Conservation (phyloP, 2,888 invertebrate species). For the Pollenia labialis region DNA sequence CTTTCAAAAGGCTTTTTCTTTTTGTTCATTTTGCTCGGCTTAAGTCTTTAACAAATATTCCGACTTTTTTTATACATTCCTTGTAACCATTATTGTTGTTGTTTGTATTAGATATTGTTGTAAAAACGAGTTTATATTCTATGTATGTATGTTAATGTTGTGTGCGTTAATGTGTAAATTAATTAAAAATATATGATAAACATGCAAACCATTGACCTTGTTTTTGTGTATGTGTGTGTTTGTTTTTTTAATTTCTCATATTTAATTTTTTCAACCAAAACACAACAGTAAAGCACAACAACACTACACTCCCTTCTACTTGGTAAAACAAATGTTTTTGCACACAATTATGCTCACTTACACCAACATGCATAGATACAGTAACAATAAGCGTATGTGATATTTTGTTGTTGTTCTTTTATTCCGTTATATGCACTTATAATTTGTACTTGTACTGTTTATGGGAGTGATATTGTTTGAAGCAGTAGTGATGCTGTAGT, state of each 20-base stretch:
- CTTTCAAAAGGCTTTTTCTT: no score
- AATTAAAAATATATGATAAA: slow-evolving; percentile 80
- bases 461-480: slow-evolving; percentile 11
- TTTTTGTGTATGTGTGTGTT: slow-evolving; percentile 71
- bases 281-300: background rate
- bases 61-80: background rate
- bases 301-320: slow-evolving; percentile 12
- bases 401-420: background rate
- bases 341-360: background rate
- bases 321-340: slow-evolving; percentile 14
- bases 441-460: slow-evolving; percentile 14
- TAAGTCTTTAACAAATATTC: background rate
- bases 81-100: slow-evolving; percentile 24
- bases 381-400: background rate
- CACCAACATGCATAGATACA: background rate
- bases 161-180: slow-evolving; percentile 76
- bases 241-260: background rate
- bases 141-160: slow-evolving; percentile 43
- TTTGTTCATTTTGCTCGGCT: no score
- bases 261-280: slow-evolving; percentile 19
- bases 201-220: slow-evolving; percentile 81
- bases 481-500: background rate
- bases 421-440: background rate
- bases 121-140: no score
- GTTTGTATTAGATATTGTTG: background rate